These are phyloP conservation scores for Sycophaga agraensis DNA, from an alignment of 1,140 invertebrate genomes.

Conservation along the genomic window DNA sequence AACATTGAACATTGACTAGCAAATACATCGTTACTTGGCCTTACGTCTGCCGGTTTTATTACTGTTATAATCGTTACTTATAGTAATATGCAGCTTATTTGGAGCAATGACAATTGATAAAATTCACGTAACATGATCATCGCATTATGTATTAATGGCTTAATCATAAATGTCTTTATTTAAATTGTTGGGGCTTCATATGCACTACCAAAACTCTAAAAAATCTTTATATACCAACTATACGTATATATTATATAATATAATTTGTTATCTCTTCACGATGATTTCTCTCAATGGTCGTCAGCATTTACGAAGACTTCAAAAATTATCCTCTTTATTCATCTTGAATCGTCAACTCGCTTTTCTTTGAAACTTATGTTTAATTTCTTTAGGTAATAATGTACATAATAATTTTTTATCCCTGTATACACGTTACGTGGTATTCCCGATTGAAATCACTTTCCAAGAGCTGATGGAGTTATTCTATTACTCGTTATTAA, in stretches of 20 bases:
- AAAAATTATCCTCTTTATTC: neutral
- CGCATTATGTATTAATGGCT: constrained; percentile 8
- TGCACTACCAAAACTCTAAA: constrained; percentile 24
- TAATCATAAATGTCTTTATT: constrained; percentile 12
- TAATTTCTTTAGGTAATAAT: neutral
- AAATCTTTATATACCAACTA: constrained; percentile 20
- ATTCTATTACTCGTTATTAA: too few relatives aligned
- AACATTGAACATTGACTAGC: constrained; percentile 54
- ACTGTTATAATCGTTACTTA: constrained; percentile 19
- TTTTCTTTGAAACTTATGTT: neutral
- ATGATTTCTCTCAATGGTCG: constrained; percentile 2
- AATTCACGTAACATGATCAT: constrained; percentile 17
- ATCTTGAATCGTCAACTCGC: too few relatives aligned
- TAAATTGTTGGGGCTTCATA: constrained; percentile 3
- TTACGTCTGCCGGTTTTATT: constrained; percentile 29
- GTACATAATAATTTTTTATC: constrained; percentile 16
- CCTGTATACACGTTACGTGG: constrained; percentile 3
- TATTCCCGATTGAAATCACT: too few relatives aligned
- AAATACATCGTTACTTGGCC: constrained; percentile 41
- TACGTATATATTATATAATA: constrained; percentile 19
- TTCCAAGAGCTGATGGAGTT: too few relatives aligned
- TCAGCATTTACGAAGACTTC: constrained; percentile 7
- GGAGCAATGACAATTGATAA: constrained; percentile 2
- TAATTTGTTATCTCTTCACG: constrained; percentile 12
- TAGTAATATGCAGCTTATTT: constrained; percentile 17